Conservation (phyloP, 2,797 vertebrate species). For the Syncerus caffer region DNA sequence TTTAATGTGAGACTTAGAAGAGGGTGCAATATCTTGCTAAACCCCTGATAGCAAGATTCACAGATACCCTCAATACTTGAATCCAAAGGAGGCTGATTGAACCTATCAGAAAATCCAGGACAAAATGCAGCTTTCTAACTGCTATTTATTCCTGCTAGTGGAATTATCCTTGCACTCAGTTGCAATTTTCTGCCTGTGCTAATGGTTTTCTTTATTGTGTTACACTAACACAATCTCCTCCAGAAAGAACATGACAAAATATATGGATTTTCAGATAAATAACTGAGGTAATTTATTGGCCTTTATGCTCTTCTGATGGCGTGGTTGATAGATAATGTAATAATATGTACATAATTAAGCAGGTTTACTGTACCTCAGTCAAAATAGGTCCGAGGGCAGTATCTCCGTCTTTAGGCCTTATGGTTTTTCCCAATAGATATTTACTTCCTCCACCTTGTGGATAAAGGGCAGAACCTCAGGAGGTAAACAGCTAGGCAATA, state of each 20-base stretch:
- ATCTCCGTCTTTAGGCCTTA: slow-evolving; percentile 33
- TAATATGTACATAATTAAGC: slow-evolving; percentile 79
- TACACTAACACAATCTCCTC: slow-evolving; percentile 69
- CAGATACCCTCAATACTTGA: neutral
- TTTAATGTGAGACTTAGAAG: slow-evolving; percentile 1
- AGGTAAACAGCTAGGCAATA: neutral
- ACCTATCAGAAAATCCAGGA: neutral
- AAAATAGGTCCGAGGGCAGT: slow-evolving; percentile 69
- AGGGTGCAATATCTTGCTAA: neutral
- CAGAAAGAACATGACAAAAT: slow-evolving; percentile 71
- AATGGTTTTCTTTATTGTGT: slow-evolving; percentile 73
- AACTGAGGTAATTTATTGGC: slow-evolving; percentile 84
- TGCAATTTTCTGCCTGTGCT: slow-evolving; percentile 77
- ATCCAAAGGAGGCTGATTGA: neutral
- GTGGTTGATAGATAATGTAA: slow-evolving; percentile 78
- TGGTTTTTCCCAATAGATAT: slow-evolving; percentile 22
- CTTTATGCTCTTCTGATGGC: slow-evolving; percentile 82
- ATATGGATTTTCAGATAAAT: slow-evolving; percentile 81
- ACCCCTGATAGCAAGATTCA: neutral
- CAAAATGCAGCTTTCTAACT: slow-evolving; percentile 48
- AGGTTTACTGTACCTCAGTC: slow-evolving; percentile 74
- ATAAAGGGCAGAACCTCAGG: neutral
- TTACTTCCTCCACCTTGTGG: neutral
- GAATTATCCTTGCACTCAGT: slow-evolving; percentile 78
- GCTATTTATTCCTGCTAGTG: slow-evolving; percentile 75